These are phyloP conservation scores for Ondatra zibethicus DNA, from an alignment of 2,113 vertebrate genomes.

Conservation along the genomic window DNA sequence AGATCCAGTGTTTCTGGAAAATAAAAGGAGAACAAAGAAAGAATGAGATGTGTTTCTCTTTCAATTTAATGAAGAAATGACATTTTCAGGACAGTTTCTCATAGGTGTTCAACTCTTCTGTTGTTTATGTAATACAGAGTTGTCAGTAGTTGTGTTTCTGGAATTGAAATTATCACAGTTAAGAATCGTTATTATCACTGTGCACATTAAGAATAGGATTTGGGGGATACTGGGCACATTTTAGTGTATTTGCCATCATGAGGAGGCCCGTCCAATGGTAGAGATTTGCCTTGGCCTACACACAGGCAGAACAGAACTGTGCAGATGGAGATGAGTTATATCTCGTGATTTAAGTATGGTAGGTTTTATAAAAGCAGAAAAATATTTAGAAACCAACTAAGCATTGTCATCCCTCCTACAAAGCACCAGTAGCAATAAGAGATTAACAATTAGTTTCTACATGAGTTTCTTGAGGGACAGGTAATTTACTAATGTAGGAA, in stretches of 20 bases:
- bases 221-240: background rate
- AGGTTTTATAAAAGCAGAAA: background rate
- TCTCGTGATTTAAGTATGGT: background rate
- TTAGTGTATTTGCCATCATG: background rate
- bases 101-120: background rate
- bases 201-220: background rate
- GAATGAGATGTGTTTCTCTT: background rate
- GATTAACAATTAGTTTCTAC: background rate
- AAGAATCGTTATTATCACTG: background rate
- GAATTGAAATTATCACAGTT: background rate
- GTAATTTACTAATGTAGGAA: background rate
- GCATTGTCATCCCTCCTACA: background rate
- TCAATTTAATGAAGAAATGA: constrained; percentile 43
- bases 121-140: background rate
- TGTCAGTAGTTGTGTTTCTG: background rate
- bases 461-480: background rate
- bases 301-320: background rate
- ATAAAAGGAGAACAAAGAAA: background rate
- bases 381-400: background rate
- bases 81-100: background rate
- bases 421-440: background rate
- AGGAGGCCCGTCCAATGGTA: background rate
- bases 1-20: background rate
- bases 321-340: background rate
- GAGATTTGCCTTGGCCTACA: background rate